Base-by-base conservation (phyloP, 2,888 invertebrate genomes). In the Thymelicus sylvestris region DNA sequence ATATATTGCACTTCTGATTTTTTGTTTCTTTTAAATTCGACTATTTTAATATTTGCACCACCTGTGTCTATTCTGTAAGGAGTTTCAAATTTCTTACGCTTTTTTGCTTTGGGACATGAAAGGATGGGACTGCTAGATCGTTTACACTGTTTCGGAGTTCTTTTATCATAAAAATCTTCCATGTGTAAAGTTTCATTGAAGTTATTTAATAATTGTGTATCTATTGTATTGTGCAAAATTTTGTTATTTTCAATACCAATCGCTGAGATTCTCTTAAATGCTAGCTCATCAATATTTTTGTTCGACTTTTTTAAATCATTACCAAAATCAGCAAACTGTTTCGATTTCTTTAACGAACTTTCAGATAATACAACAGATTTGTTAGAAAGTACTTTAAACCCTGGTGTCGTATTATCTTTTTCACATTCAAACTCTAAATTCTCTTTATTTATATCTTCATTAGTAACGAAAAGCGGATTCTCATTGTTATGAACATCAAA, bases 111-210 rank as follows among this genome's bases (percentile, higher is more conserved):
- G 0, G 91, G 88, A 76, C 91, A 93, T 0, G 86, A 87, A 0
- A 93, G 73, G 57, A 93, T 92, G 0, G 93, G 93, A 63, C 93
- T 92, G 0, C 84, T 86, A 0, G 91, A 85, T 77, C 92, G 81
- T 78, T 90, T 91, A 47, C 0, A 80, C 59, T 77, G 78, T 59
- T 74, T 78, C 1, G 84, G 81, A 7, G 83, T 79, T 65, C 73
- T 70, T 15, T 75, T 75, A 70, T 78, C 81, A 71, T 73, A 72
- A 72, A 94, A 89, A 78, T 92, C 89, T 79, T 91, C 88, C 6
- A 91, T 89, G 50, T 87, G 80, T 59, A 94, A 75, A 13, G 83
- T 81, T 15, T 88, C 80, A 71, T 90, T 85, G 71, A 94, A 94
- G 72, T 93, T 85, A 61, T 88, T 83, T 12, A 91, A 74, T 0